Conservation (phyloP, 2,113 vertebrate genomes). For the Notothenia rossii region DNA sequence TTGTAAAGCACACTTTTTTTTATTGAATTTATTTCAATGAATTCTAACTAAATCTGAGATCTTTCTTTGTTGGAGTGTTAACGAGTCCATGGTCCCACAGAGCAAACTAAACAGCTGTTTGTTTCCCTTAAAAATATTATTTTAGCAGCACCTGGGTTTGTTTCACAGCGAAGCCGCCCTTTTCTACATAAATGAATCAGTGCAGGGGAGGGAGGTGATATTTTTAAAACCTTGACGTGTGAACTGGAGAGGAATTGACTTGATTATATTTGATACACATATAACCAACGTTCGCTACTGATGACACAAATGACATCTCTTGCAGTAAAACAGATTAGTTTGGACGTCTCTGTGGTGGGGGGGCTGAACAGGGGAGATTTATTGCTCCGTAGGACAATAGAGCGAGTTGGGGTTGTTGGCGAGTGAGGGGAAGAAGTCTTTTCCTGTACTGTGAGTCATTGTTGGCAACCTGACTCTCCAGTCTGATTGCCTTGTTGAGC, state of each 20-base stretch:
- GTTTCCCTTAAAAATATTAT: constrained; percentile 9
- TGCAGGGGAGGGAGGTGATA: not conserved
- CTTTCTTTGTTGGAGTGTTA: too few relatives aligned
- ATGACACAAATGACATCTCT: constrained; percentile 28
- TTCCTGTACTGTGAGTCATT: constrained; percentile 73
- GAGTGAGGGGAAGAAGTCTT: constrained; percentile 56
- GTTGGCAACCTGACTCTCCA: constrained; percentile 68
- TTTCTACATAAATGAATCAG: not conserved
- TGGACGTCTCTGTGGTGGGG: not conserved
- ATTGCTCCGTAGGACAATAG: constrained; percentile 49
- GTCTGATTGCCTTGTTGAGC: constrained; percentile 74
- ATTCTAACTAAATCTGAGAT: too few relatives aligned
- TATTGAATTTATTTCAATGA: not conserved
- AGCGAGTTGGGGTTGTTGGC: constrained; percentile 49
- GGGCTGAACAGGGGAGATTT: constrained; percentile 28
- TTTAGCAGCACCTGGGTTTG: constrained; percentile 9
- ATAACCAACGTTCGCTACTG: not conserved
- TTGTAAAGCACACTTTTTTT: not conserved
- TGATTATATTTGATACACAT: not conserved
- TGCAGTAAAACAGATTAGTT: not conserved
- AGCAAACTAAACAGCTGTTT: constrained; percentile 14
- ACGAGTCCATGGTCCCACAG: not conserved
- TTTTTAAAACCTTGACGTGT: constrained; percentile 14
- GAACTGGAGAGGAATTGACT: not conserved
- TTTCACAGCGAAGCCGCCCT: not conserved